Conservation (phyloP, 2,888 invertebrate species). For the Leistus spinibarbis region DNA sequence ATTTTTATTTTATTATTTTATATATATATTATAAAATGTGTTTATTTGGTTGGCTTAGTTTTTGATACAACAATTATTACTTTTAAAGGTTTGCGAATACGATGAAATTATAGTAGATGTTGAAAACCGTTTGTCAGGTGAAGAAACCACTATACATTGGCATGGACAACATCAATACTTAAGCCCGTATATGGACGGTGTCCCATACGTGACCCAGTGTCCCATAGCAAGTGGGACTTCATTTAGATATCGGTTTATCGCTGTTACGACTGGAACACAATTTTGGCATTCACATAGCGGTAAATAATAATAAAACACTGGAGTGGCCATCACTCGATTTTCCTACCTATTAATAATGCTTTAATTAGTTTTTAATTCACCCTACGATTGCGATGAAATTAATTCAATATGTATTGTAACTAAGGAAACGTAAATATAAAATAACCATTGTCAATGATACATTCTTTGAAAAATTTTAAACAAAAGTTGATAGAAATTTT, state of each 20-base stretch:
- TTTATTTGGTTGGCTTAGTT: not conserved
- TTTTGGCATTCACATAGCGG: constrained; percentile 82
- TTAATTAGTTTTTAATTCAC: no score
- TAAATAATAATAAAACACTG: constrained; percentile 44
- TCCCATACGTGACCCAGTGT: constrained; percentile 84
- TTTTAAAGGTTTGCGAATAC: constrained; percentile 78
- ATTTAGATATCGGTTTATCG: constrained; percentile 77
- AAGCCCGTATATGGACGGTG: constrained; percentile 88
- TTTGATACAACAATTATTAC: not conserved
- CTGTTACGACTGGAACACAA: constrained; percentile 79
- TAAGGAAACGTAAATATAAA: no score
- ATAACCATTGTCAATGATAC: no score
- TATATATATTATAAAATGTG: no score
- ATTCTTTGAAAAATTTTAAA: not conserved
- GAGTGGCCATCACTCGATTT: no score
- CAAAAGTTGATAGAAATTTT: no score
- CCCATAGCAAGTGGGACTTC: constrained; percentile 77
- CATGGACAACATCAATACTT: constrained; percentile 83
- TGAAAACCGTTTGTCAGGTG: constrained; percentile 76
- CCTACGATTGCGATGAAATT: no score
- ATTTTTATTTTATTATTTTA: no score
- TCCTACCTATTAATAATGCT: no score
- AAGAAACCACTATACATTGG: constrained; percentile 89
- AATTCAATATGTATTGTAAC: no score
- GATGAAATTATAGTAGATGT: constrained; percentile 85